phyloP scores from a whole-genome alignment of 2,888 invertebrate species.

The Oligia fasciuncula region DNA sequence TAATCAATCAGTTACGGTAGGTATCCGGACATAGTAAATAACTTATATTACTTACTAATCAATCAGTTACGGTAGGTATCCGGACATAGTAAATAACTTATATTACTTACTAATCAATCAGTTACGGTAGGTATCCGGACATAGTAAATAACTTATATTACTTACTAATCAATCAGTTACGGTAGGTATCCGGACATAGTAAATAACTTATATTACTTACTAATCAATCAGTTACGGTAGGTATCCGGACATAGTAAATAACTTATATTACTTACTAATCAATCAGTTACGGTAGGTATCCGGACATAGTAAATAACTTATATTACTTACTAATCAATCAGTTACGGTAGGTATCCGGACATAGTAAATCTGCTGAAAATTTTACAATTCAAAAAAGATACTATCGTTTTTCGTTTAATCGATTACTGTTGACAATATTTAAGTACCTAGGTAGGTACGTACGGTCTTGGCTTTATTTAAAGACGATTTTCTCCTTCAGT shows the following conservation, averaged over 20 bases:
- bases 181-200: constrained; percentile 6
- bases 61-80: constrained; percentile 29
- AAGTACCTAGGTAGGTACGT: neutral
- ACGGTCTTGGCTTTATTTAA: too few species aligned
- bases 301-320: constrained; percentile 15
- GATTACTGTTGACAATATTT: constrained; percentile 8
- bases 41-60: neutral
- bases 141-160: too few species aligned
- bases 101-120: constrained; percentile 24
- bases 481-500: too few species aligned
- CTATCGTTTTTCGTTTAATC: neutral
- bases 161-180: constrained; percentile 26
- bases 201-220: too few species aligned
- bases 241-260: constrained; percentile 7
- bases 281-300: constrained; percentile 29
- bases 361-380: constrained; percentile 14
- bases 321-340: constrained; percentile 24
- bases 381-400: neutral
- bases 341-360: constrained; percentile 12
- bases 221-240: constrained; percentile 31
- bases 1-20: constrained; percentile 31
- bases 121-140: constrained; percentile 12
- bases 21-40: constrained; percentile 7
- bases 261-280: neutral
- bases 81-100: constrained; percentile 15